A percentile compares a stretch with the other conserved stretches of the same genome.
Conservation (phyloP, 2,888 invertebrate species). For the Agriopis marginaria region DNA sequence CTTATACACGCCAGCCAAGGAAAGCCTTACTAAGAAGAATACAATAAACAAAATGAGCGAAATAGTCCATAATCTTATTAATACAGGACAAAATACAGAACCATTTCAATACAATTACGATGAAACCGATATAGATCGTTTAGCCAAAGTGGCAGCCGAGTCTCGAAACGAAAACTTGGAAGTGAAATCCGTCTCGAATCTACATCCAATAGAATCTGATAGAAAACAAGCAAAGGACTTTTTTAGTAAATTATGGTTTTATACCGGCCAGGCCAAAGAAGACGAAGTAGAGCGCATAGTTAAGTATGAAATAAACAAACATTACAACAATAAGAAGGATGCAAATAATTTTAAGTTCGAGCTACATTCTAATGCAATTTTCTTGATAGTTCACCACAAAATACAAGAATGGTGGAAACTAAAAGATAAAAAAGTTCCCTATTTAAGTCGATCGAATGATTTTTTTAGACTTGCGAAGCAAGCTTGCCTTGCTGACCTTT, state of each 20-base stretch:
- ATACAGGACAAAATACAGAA: constrained; percentile 42
- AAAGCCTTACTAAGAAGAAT: constrained; percentile 16
- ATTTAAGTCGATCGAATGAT: constrained; percentile 1
- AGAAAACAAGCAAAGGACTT: background rate
- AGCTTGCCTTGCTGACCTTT: background rate
- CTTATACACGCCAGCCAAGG: constrained; percentile 55
- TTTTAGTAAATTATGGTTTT: constrained; percentile 1
- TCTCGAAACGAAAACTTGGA: constrained; percentile 7
- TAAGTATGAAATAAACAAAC: constrained; percentile 5
- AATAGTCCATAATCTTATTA: constrained; percentile 49
- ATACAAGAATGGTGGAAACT: constrained; percentile 15
- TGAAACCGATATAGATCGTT: constrained; percentile 42
- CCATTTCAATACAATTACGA: constrained; percentile 53
- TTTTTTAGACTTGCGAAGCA: background rate
- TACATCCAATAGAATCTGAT: constrained; percentile 21
- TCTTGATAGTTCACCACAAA: constrained; percentile 8
- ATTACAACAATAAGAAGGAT: constrained; percentile 5
- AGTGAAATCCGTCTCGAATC: background rate
- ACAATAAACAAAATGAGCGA: constrained; percentile 25
- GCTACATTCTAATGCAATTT: constrained; percentile 39
- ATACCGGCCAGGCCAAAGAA: background rate
- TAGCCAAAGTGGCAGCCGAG: constrained; percentile 48
- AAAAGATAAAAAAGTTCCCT: background rate
- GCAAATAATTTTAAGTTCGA: background rate
- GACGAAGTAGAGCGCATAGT: background rate